Conservation (phyloP, 2,888 invertebrate genomes). For the Conops quadrifasciatus region DNA sequence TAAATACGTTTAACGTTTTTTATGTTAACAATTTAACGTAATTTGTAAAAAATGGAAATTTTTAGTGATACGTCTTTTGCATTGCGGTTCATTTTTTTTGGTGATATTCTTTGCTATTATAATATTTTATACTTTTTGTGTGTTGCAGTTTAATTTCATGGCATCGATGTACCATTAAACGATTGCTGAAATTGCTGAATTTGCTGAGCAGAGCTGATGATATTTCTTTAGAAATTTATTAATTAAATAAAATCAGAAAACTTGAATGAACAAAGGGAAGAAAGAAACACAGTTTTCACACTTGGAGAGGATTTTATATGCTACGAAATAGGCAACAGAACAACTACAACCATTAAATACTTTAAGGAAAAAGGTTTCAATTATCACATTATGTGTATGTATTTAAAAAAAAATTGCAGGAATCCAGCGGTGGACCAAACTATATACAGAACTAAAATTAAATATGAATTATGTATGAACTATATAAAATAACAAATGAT, state of each 20-base stretch:
- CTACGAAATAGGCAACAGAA: background rate
- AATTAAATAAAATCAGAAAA: slow-evolving; percentile 1
- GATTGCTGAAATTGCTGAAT: too few species aligned
- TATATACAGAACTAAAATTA: slow-evolving; percentile 13
- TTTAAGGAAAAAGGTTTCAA: slow-evolving; percentile 20
- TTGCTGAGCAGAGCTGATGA: slow-evolving; percentile 8
- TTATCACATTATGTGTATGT: too few species aligned
- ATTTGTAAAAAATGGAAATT: too few species aligned
- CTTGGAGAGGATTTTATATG: background rate
- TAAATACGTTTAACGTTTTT: too few species aligned
- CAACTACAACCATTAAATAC: background rate
- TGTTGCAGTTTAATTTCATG: background rate
- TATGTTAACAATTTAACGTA: too few species aligned
- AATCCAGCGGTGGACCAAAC: slow-evolving; percentile 29
- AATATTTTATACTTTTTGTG: slow-evolving; percentile 3
- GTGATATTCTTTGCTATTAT: background rate
- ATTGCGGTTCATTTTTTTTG: background rate
- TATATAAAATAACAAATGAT: too few species aligned
- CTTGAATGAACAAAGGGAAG: too few species aligned
- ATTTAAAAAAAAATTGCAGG: slow-evolving; percentile 19
- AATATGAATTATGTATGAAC: background rate
- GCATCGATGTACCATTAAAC: too few species aligned
- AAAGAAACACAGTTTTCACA: too few species aligned
- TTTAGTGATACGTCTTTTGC: too few species aligned
- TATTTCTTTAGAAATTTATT: slow-evolving; percentile 1